Evolutionary conservation across 2,888 invertebrate species (phyloP).

Genomic region (Alentia gelatinosa): DNA sequence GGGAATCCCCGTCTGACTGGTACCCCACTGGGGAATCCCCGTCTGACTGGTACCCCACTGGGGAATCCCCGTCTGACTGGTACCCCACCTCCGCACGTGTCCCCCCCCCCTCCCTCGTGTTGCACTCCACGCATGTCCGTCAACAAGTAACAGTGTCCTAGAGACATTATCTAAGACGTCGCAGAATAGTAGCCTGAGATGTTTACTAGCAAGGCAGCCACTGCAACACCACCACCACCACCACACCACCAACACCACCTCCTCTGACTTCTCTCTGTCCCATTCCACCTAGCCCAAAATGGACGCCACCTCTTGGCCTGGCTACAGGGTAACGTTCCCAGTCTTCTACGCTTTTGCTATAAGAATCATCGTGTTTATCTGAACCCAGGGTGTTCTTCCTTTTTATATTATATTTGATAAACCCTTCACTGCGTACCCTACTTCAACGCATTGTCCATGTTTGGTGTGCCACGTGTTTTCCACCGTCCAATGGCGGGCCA

Average conservation of each 20-base stretch:
- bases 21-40: no score
- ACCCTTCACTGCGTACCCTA: background rate
- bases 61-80: no score
- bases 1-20: no score
- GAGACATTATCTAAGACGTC: no score
- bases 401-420: background rate
- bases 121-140: no score
- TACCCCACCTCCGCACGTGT: no score
- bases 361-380: background rate
- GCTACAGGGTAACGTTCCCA: constrained; percentile 40
- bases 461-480: background rate
- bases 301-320: constrained; percentile 41
- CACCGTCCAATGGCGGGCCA: background rate
- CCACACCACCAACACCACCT: background rate
- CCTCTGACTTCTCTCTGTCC: background rate
- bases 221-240: constrained; percentile 3
- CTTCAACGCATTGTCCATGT: background rate
- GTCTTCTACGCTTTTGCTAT: constrained; percentile 8
- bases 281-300: constrained; percentile 43
- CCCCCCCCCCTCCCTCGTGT: no score
- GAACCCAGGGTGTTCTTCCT: constrained; percentile 16
- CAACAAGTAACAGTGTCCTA: no score
- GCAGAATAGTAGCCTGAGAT: no score
- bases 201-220: no score
- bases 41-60: no score